Evolutionary conservation across 2,797 vertebrate species (phyloP).

Genomic region (Oryzias dopingdopingensis): DNA sequence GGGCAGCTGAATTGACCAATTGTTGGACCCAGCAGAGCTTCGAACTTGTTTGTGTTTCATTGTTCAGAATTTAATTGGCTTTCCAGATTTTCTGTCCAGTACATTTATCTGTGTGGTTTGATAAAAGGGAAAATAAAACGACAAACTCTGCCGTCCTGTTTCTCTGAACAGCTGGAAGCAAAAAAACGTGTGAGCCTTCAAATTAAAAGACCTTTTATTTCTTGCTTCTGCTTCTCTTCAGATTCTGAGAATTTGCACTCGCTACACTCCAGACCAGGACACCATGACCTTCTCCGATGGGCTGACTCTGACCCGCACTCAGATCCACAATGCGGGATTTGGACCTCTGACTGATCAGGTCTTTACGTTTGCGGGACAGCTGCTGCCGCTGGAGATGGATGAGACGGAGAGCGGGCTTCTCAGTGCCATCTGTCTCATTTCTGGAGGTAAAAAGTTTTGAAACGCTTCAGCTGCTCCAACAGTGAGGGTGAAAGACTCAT

Average conservation of each 20-base stretch:
- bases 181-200: background rate
- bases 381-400: conserved; percentile 95
- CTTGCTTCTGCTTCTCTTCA: conserved; percentile 40
- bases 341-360: conserved; percentile 93
- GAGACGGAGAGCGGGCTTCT: conserved; percentile 95
- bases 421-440: conserved; percentile 95
- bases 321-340: conserved; percentile 97
- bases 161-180: background rate
- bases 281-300: conserved; percentile 97
- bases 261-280: conserved; percentile 94
- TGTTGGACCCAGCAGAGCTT: too few species aligned
- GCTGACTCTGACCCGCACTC: conserved; percentile 92
- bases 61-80: too few species aligned
- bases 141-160: background rate
- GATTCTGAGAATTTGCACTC: conserved; percentile 94
- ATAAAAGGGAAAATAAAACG: too few species aligned
- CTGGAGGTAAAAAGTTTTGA: conserved; percentile 81
- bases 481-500: background rate
- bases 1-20: too few species aligned
- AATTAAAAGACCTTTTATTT: background rate
- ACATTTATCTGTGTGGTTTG: too few species aligned
- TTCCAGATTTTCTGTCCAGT: too few species aligned
- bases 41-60: too few species aligned
- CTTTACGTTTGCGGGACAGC: conserved; percentile 93
- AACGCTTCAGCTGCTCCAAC: background rate